Percentiles rank a stretch among this genome's conserved stretches.
Evolutionary conservation across 2,113 vertebrate genomes (phyloP).

Genomic region (Gopherus evgoodei): DNA sequence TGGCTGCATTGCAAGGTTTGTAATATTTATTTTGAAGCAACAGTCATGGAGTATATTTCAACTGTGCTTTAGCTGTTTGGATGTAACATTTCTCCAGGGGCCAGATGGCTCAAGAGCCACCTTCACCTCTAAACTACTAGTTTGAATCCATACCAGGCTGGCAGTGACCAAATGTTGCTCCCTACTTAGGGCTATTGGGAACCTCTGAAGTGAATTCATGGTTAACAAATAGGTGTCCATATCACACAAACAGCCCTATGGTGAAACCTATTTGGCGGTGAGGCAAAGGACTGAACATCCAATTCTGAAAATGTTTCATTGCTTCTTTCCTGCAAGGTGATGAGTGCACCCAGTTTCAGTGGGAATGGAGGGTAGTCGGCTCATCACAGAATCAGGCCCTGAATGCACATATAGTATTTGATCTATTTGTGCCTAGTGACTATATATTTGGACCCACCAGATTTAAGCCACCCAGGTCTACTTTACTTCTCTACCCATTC

Average conservation of each 20-base stretch:
- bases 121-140: not conserved
- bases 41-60: accelerated
- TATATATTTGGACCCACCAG: not conserved
- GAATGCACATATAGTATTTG: not conserved
- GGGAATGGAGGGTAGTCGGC: not conserved
- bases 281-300: not conserved
- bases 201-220: not conserved
- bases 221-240: not conserved
- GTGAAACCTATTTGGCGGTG: not conserved
- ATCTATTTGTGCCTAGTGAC: not conserved
- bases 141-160: not conserved
- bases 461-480: not conserved
- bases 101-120: not conserved
- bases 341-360: not conserved
- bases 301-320: not conserved
- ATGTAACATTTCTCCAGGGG: not conserved
- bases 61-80: not conserved
- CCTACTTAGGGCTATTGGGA: not conserved
- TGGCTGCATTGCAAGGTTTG: not conserved
- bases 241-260: not conserved
- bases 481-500: not conserved
- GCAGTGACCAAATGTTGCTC: not conserved
- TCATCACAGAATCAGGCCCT: not conserved
- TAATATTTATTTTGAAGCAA: not conserved
- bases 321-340: not conserved